Conservation (phyloP, 2,113 vertebrate genomes). For the Myotis brandtii region DNA sequence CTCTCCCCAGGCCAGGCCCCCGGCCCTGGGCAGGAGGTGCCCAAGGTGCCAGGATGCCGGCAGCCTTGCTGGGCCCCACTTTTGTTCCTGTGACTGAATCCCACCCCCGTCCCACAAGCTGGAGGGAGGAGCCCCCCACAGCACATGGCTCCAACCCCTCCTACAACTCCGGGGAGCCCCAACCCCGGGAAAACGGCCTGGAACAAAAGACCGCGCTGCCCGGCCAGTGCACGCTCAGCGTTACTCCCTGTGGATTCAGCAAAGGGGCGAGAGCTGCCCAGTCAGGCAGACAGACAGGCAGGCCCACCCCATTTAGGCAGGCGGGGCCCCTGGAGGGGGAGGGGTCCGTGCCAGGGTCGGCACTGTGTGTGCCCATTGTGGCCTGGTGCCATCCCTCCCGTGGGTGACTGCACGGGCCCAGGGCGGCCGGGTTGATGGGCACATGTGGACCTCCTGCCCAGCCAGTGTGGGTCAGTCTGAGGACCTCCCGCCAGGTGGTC, state of each 20-base stretch:
- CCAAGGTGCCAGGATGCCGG: fast-evolving
- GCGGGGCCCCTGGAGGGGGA: no score
- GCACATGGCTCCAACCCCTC: background rate
- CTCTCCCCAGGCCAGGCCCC: background rate
- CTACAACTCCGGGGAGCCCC: background rate
- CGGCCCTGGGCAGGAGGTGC: fast-evolving
- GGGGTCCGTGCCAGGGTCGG: fast-evolving
- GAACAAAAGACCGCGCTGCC: background rate
- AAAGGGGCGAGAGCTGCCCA: background rate
- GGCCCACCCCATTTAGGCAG: no score
- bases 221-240: fast-evolving
- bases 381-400: background rate
- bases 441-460: background rate
- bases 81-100: no score
- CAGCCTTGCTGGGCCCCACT: background rate
- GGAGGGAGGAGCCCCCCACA: no score
- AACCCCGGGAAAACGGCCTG: background rate
- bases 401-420: fast-evolving
- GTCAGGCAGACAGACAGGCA: no score
- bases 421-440: background rate
- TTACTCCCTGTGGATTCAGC: background rate
- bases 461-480: fast-evolving
- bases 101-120: fast-evolving
- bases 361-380: fast-evolving
- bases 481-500: background rate